phyloP scores from a whole-genome alignment of 2,797 vertebrate species.

The Sarcophilus harrisii region DNA sequence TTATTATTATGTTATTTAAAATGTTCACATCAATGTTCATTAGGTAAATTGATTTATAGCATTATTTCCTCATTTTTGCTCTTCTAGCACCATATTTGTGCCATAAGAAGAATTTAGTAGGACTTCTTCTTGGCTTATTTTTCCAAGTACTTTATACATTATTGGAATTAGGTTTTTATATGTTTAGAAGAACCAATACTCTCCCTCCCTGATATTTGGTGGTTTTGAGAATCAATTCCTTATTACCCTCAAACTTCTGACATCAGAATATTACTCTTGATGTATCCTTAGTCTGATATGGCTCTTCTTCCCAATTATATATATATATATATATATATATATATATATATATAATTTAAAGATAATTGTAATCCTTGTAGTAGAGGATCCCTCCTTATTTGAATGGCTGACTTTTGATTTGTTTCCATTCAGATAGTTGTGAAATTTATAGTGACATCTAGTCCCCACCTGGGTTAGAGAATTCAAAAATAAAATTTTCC shows the following conservation, averaged over 20 bases:
- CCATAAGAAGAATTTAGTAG: background rate
- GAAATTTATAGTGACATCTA: background rate
- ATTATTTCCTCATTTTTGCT: background rate
- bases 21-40: background rate
- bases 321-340: background rate
- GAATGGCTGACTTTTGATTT: background rate
- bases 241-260: background rate
- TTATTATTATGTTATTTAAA: background rate
- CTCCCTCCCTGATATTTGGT: background rate
- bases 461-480: background rate
- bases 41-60: background rate
- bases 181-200: background rate
- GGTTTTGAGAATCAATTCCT: background rate
- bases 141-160: no score
- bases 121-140: background rate
- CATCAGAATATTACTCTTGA: background rate
- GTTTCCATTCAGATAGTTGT: background rate
- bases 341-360: background rate
- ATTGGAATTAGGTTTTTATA: no score
- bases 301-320: background rate
- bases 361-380: background rate
- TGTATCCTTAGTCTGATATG: background rate
- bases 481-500: background rate
- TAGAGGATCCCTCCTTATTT: background rate
- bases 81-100: background rate